phyloP scores from a whole-genome alignment of 2,797 vertebrate genomes.

The Eidolon dupreanum region DNA sequence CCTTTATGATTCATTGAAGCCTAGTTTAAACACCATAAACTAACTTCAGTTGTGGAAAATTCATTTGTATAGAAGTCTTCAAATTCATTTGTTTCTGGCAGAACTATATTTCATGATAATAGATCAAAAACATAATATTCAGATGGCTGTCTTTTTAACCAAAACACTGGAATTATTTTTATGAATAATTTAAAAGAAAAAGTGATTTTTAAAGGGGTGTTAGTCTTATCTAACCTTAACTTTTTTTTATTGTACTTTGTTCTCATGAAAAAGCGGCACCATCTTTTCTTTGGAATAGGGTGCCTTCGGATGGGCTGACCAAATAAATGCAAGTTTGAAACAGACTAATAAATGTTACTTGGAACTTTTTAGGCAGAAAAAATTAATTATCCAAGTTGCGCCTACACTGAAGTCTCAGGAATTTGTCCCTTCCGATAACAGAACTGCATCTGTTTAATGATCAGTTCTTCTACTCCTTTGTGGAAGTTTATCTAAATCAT shows the following conservation, averaged over 20 bases:
- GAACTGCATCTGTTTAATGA: background rate
- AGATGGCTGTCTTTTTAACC: conserved; percentile 55
- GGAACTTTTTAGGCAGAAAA: conserved; percentile 50
- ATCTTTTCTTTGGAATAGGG: conserved; percentile 44
- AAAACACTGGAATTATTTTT: conserved; percentile 23
- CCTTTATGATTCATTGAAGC: conserved; percentile 14
- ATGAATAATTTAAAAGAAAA: conserved; percentile 38
- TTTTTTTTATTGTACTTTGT: conserved; percentile 16
- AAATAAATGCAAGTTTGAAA: conserved; percentile 43
- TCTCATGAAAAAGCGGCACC: background rate
- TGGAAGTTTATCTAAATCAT: conserved; percentile 3
- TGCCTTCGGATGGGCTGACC: background rate
- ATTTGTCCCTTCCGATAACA: background rate
- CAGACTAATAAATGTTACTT: conserved; percentile 15
- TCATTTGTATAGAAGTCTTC: conserved; percentile 21
- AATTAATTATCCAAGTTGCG: background rate
- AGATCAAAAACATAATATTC: background rate
- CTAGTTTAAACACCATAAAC: conserved; percentile 27
- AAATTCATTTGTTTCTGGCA: conserved; percentile 49
- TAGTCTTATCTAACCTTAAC: background rate
- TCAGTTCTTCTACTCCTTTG: background rate
- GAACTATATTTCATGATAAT: background rate
- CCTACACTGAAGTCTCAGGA: background rate
- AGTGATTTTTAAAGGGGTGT: background rate
- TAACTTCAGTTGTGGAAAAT: conserved; percentile 33